Conservation (phyloP, 2,113 vertebrate species). For the Burhinus bistriatus region DNA sequence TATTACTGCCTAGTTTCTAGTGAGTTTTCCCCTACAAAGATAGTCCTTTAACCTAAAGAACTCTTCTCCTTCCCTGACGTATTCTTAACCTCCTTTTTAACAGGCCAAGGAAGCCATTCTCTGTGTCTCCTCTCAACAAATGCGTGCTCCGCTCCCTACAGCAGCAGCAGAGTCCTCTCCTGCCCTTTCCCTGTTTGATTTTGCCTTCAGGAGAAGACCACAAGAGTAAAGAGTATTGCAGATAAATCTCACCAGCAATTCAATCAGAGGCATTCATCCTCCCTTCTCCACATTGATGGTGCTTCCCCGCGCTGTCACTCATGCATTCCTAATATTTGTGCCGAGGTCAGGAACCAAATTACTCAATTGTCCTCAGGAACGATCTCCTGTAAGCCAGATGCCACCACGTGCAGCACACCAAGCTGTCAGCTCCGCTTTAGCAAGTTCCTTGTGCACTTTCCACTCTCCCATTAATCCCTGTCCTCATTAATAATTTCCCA, state of each 20-base stretch:
- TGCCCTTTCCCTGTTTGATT: background rate
- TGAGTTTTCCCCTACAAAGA: background rate
- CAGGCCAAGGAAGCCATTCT: background rate
- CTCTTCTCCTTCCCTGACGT: background rate
- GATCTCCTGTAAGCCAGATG: background rate
- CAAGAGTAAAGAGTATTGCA: background rate
- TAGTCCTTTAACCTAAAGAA: background rate
- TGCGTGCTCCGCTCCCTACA: background rate
- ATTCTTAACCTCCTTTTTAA: background rate
- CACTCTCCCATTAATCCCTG: constrained; percentile 26
- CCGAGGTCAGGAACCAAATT: background rate
- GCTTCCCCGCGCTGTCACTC: background rate
- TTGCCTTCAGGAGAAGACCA: background rate
- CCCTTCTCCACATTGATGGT: background rate
- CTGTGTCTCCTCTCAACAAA: background rate
- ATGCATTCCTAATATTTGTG: background rate
- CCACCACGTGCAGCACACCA: background rate
- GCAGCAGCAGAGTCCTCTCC: background rate
- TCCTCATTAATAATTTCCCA: constrained; percentile 8
- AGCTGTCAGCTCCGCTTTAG: constrained; percentile 8
- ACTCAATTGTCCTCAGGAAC: background rate
- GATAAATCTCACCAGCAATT: background rate
- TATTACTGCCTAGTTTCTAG: background rate
- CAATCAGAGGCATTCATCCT: background rate
- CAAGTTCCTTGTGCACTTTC: background rate